Percentiles rank a stretch among this genome's conserved stretches.
Evolutionary conservation across 2,797 vertebrate genomes (phyloP).

Genomic region (Enteromius anoplus): DNA sequence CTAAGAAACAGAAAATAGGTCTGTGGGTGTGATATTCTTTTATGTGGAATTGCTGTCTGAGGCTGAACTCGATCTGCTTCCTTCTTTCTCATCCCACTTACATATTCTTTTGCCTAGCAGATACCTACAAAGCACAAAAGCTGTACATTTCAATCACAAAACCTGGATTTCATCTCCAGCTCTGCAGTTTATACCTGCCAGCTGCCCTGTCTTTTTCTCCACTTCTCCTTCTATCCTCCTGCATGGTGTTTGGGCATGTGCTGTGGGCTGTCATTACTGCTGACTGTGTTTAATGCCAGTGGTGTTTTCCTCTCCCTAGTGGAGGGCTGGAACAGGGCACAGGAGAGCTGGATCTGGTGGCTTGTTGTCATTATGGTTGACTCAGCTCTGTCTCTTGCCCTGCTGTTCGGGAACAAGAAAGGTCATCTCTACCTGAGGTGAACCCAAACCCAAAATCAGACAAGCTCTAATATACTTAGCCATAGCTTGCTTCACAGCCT

Average conservation of each 20-base stretch:
- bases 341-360: conserved; percentile 53
- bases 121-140: conserved; percentile 9
- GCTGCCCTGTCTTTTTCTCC: conserved; percentile 3
- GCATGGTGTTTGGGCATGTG: conserved; percentile 16
- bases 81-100: not conserved
- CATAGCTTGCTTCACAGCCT: conserved; percentile 39
- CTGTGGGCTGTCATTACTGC: conserved; percentile 64
- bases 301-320: conserved; percentile 65
- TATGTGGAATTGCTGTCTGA: conserved; percentile 1
- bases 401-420: conserved; percentile 25
- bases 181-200: conserved; percentile 32
- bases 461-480: conserved; percentile 38
- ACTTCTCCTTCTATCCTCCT: conserved; percentile 11
- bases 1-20: conserved; percentile 11
- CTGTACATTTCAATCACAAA: conserved; percentile 41
- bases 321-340: conserved; percentile 63
- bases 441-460: conserved; percentile 47
- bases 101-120: conserved; percentile 16
- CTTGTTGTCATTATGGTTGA: conserved; percentile 43
- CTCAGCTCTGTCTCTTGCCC: conserved; percentile 36
- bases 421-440: conserved; percentile 40
- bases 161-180: conserved; percentile 21
- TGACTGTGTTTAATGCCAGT: conserved; percentile 71
- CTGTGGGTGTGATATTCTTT: conserved; percentile 16
- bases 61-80: conserved; percentile 8